Percentiles rank a stretch among this genome's conserved stretches.
These are phyloP conservation scores for Trichoplusia ni DNA, from an alignment of 1,140 invertebrate species.

Conservation along the genomic window DNA sequence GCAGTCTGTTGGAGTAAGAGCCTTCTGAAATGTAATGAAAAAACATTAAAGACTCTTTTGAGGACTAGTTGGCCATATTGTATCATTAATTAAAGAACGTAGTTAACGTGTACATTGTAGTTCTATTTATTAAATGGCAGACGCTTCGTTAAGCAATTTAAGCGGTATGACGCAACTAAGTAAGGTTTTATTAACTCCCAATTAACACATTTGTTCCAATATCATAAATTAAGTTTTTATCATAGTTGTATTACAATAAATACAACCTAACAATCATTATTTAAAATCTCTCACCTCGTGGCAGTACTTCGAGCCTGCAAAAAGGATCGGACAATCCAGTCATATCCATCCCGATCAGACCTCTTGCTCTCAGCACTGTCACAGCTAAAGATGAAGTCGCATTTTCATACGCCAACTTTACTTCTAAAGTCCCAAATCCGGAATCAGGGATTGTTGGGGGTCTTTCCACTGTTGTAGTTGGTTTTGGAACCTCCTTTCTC, in stretches of 20 bases:
- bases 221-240: neutral
- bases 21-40: constrained; percentile 59
- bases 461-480: constrained; percentile 54
- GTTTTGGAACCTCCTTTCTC: constrained; percentile 63
- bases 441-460: constrained; percentile 69
- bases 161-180: no score
- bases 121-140: no score
- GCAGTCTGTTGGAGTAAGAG: constrained; percentile 87
- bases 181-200: no score
- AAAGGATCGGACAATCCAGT: constrained; percentile 96
- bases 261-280: no score
- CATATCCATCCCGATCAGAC: constrained; percentile 93
- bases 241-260: neutral
- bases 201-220: no score
- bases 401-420: constrained; percentile 90
- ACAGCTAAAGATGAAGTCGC: constrained; percentile 89
- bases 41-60: neutral
- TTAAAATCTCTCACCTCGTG: constrained; percentile 85
- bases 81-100: no score
- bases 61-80: no score
- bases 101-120: neutral
- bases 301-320: constrained; percentile 93
- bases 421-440: constrained; percentile 86
- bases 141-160: no score
- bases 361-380: constrained; percentile 87